Percentiles rank a stretch among this genome's conserved stretches.
These are phyloP conservation scores for Aix galericulata DNA, from an alignment of 2,113 vertebrate genomes.

Conservation along the genomic window DNA sequence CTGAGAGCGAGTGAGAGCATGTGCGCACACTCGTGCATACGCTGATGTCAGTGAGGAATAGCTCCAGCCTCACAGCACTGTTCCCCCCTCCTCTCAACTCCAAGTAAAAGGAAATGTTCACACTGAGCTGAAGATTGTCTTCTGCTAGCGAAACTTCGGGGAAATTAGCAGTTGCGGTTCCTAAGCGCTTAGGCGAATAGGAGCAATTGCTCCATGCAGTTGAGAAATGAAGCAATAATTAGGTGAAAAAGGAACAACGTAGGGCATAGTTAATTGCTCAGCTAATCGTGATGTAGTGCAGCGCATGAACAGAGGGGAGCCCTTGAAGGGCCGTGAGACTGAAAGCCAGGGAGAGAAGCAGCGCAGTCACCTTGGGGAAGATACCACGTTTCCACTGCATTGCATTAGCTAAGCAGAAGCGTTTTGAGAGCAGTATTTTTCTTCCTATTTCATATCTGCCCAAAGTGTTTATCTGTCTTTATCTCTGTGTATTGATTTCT, in stretches of 20 bases:
- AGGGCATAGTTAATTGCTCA: background rate
- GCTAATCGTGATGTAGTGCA: background rate
- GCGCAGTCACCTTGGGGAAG: background rate
- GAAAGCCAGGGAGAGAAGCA: background rate
- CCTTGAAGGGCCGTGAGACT: background rate
- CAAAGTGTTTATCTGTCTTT: slow-evolving; percentile 13
- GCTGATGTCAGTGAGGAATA: rapidly evolving
- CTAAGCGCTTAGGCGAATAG: background rate
- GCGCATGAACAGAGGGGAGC: background rate
- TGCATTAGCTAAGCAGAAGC: background rate
- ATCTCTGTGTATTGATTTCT: background rate
- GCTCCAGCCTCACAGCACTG: background rate
- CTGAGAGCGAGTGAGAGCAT: background rate
- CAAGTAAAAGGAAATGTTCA: background rate
- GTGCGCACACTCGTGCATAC: rapidly evolving
- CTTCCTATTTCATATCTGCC: background rate
- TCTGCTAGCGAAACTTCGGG: background rate
- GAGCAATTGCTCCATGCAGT: background rate
- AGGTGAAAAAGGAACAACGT: background rate
- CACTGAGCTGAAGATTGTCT: background rate
- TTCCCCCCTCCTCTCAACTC: background rate
- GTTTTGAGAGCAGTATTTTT: background rate
- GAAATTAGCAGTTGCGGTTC: background rate
- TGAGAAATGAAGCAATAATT: background rate
- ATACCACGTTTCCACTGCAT: background rate